Evolutionary conservation across 2,888 invertebrate species (phyloP).

Genomic region (Tachina fera): DNA sequence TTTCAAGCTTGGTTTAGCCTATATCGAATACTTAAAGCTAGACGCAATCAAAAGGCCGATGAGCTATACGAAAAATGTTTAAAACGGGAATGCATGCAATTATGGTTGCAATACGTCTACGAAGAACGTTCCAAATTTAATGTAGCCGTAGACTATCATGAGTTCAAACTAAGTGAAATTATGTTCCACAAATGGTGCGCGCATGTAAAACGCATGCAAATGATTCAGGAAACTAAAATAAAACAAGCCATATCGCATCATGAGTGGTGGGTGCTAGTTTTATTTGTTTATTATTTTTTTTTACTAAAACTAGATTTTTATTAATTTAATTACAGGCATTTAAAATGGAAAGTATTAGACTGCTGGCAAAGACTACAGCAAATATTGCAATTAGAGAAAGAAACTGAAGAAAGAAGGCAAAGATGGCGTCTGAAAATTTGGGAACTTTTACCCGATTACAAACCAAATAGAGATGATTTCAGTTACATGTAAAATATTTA

Average conservation of each 20-base stretch:
- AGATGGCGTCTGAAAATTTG: constrained; percentile 89
- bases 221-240: constrained; percentile 83
- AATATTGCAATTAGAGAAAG: constrained; percentile 86
- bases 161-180: constrained; percentile 85
- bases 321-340: constrained; percentile 77
- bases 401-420: constrained; percentile 87
- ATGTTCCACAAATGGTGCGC: constrained; percentile 84
- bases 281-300: not conserved
- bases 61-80: constrained; percentile 84
- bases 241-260: constrained; percentile 81
- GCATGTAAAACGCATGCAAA: constrained; percentile 82
- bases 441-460: constrained; percentile 88
- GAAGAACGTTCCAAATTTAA: constrained; percentile 84
- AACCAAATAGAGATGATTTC: constrained; percentile 81
- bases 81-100: constrained; percentile 83
- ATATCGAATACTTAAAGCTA: constrained; percentile 84
- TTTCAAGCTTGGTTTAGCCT: constrained; percentile 85
- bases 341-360: constrained; percentile 83
- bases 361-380: constrained; percentile 87
- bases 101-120: constrained; percentile 82
- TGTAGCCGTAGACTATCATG: constrained; percentile 89
- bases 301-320: not conserved
- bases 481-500: constrained; percentile 41
- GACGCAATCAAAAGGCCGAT: constrained; percentile 85
- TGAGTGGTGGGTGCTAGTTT: constrained; percentile 78